Evolutionary conservation across 2,888 invertebrate genomes (phyloP).

Genomic region (Scelioninae gen. 2): DNA sequence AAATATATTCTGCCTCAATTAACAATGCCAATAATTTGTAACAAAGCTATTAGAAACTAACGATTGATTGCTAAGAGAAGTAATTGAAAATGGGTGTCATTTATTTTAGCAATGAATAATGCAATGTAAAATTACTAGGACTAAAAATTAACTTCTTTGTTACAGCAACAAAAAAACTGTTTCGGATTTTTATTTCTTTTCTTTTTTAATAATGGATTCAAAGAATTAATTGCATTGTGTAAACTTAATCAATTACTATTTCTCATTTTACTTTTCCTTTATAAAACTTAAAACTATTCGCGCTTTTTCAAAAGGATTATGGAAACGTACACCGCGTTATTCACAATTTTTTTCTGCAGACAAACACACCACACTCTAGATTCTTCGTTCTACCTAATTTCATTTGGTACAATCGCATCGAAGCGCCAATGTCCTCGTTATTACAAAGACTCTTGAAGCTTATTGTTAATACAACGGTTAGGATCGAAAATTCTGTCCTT

Average conservation of each 20-base stretch:
- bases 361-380: slow-evolving; percentile 54
- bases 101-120: slow-evolving; percentile 3
- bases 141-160: no score
- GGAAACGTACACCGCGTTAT: slow-evolving; percentile 54
- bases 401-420: slow-evolving; percentile 61
- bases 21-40: neutral
- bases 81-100: neutral
- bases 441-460: slow-evolving; percentile 58
- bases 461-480: slow-evolving; percentile 56
- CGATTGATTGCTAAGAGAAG: neutral
- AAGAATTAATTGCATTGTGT: slow-evolving; percentile 5
- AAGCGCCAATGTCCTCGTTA: slow-evolving; percentile 60
- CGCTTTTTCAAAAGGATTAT: slow-evolving; percentile 43
- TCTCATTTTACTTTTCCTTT: slow-evolving; percentile 26
- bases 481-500: slow-evolving; percentile 38
- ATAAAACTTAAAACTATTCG: slow-evolving; percentile 57
- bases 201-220: slow-evolving; percentile 18
- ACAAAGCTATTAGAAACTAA: no score
- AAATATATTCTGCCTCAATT: slow-evolving; percentile 11
- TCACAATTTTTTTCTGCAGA: slow-evolving; percentile 42
- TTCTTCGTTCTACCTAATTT: slow-evolving; percentile 59
- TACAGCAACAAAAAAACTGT: neutral
- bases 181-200: slow-evolving; percentile 5
- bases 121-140: no score
- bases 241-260: slow-evolving; percentile 28